phyloP scores from a whole-genome alignment of 2,888 invertebrate species.

The Caenorhabditis becei region DNA sequence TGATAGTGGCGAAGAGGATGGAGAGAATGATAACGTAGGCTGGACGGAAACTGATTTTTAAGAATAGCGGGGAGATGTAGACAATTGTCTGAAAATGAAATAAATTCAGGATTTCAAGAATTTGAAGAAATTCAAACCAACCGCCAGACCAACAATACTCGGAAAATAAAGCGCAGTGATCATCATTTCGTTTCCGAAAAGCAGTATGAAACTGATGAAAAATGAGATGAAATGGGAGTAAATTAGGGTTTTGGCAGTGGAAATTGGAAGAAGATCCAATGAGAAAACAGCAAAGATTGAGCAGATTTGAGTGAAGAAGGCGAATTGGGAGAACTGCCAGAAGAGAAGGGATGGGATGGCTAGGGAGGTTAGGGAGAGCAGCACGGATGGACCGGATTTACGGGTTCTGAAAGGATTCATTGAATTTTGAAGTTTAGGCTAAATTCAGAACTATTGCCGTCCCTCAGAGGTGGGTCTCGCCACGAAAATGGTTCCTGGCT shows the following conservation, averaged over 20 bases:
- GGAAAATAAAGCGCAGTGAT: slow-evolving; percentile 84
- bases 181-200: slow-evolving; percentile 85
- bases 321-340: slow-evolving; percentile 88
- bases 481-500: too few relatives aligned
- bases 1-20: slow-evolving; percentile 79
- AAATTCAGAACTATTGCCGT: not conserved
- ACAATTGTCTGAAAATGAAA: slow-evolving; percentile 67
- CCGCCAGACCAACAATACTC: slow-evolving; percentile 81
- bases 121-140: slow-evolving; percentile 65
- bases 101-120: too few relatives aligned
- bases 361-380: slow-evolving; percentile 58
- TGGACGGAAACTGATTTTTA: slow-evolving; percentile 66
- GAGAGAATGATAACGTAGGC: slow-evolving; percentile 77
- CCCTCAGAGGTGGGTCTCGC: too few relatives aligned
- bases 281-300: slow-evolving; percentile 87
- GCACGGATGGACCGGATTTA: slow-evolving; percentile 74
- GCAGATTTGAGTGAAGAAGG: slow-evolving; percentile 88
- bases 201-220: slow-evolving; percentile 82
- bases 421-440: too few relatives aligned
- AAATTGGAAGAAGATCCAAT: slow-evolving; percentile 82
- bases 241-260: slow-evolving; percentile 82
- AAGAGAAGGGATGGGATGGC: slow-evolving; percentile 83
- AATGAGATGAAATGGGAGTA: slow-evolving; percentile 83
- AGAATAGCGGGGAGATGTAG: slow-evolving; percentile 26
- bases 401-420: slow-evolving; percentile 58